These are phyloP conservation scores for Cyclura pinguis DNA, from an alignment of 2,797 vertebrate genomes.

Conservation along the genomic window DNA sequence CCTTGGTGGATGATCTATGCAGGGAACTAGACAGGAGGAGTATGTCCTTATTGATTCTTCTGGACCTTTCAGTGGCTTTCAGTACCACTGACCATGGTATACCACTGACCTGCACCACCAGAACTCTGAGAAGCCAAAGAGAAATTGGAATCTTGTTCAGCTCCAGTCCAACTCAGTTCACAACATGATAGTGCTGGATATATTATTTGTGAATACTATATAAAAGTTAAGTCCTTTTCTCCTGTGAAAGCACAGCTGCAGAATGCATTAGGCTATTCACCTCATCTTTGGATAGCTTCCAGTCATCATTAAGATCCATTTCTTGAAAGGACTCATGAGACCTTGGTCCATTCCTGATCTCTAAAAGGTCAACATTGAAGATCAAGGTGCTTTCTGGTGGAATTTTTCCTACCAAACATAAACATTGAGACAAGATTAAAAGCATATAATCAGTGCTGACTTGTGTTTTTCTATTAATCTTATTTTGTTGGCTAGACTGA, in stretches of 20 bases:
- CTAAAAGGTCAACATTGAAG: slow-evolving; percentile 93
- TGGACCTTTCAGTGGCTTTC: too few species aligned
- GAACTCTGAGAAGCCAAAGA: background rate
- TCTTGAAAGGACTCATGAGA: slow-evolving; percentile 98
- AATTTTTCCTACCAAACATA: slow-evolving; percentile 87
- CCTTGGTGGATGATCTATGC: too few species aligned
- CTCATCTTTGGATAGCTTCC: slow-evolving; percentile 94
- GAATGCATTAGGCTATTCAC: slow-evolving; percentile 73
- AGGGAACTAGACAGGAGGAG: too few species aligned
- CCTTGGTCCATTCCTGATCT: slow-evolving; percentile 94
- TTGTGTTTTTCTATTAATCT: background rate
- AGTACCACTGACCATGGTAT: too few species aligned
- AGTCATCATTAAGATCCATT: slow-evolving; percentile 99
- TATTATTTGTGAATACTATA: background rate
- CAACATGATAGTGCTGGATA: background rate
- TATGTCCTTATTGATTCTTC: too few species aligned
- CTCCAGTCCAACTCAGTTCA: background rate
- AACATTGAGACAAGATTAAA: slow-evolving; percentile 32
- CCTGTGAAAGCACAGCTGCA: background rate
- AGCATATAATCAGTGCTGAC: background rate
- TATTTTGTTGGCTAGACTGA: background rate
- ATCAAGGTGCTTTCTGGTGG: slow-evolving; percentile 92
- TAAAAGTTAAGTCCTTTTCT: background rate
- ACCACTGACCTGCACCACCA: background rate
- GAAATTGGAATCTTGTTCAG: background rate